These are phyloP conservation scores for Chaetodon trifasciatus DNA, from an alignment of 2,797 vertebrate species.

Conservation along the genomic window DNA sequence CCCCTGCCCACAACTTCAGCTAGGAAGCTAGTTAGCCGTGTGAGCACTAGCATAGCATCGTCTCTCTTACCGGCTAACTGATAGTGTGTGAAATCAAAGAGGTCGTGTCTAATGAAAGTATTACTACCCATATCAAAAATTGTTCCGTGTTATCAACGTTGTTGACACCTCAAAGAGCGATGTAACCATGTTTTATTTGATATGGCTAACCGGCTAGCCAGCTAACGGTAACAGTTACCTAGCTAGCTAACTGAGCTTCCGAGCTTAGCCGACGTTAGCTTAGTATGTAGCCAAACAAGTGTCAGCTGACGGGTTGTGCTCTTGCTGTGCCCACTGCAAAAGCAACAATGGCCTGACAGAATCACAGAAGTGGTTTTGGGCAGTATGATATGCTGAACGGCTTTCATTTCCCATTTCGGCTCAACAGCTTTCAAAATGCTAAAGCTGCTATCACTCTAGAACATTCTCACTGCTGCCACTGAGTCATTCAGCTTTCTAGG, in stretches of 20 bases:
- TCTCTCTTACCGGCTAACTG: constrained; percentile 67
- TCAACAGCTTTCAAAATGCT: constrained; percentile 2
- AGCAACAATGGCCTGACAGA: background rate
- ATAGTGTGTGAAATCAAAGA: constrained; percentile 30
- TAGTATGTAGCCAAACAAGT: constrained; percentile 73
- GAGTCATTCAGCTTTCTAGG: constrained; percentile 77
- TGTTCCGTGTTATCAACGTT: background rate
- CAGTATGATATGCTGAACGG: background rate
- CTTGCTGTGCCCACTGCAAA: constrained; percentile 6
- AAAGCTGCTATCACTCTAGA: constrained; percentile 72
- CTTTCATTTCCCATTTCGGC: constrained; percentile 12
- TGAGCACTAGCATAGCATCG: constrained; percentile 68
- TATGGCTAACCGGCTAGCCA: constrained; percentile 71
- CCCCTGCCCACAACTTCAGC: constrained; percentile 81
- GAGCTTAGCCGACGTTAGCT: constrained; percentile 52
- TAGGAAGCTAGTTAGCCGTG: constrained; percentile 71
- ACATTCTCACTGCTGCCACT: constrained; percentile 74
- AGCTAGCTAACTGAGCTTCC: constrained; percentile 49
- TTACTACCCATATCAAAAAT: background rate
- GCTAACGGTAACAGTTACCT: constrained; percentile 57
- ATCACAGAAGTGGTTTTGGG: background rate
- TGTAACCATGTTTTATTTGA: background rate
- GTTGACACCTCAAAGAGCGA: background rate
- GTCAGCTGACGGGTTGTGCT: constrained; percentile 72
- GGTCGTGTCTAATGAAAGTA: constrained; percentile 12